Conservation (phyloP, 2,888 invertebrate genomes). For the Amphipyra tragopoginis region DNA sequence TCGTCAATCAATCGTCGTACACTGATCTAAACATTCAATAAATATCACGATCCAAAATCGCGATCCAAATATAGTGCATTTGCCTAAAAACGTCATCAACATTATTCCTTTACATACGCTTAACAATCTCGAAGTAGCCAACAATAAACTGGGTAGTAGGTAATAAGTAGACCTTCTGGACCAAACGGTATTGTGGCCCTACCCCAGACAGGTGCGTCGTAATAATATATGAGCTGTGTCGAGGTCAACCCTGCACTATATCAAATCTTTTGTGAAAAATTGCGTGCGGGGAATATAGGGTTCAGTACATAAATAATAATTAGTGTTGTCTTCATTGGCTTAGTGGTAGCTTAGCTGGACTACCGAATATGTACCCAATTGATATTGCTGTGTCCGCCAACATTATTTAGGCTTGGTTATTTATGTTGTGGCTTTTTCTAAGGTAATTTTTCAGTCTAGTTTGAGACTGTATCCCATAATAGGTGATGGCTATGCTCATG, state of each 20-base stretch:
- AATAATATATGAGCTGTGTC: slow-evolving; percentile 50
- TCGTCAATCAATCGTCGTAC: too few species aligned
- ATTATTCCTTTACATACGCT: too few species aligned
- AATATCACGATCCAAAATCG: too few species aligned
- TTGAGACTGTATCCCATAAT: too few species aligned
- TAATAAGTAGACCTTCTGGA: slow-evolving; percentile 29
- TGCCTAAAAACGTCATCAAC: too few species aligned
- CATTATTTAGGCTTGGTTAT: not conserved
- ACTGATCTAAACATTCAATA: too few species aligned
- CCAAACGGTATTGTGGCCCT: not conserved
- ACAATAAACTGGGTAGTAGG: too few species aligned
- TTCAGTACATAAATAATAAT: slow-evolving; percentile 54
- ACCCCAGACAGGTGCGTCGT: slow-evolving; percentile 50
- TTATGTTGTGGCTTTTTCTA: not conserved
- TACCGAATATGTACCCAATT: slow-evolving; percentile 7
- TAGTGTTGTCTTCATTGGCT: slow-evolving; percentile 30
- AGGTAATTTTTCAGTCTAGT: too few species aligned
- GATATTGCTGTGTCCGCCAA: slow-evolving; percentile 1
- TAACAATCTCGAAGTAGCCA: too few species aligned
- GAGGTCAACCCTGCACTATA: slow-evolving; percentile 53
- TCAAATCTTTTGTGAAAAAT: slow-evolving; percentile 55
- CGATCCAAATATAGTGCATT: too few species aligned
- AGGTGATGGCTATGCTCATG: too few species aligned
- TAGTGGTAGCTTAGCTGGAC: slow-evolving; percentile 22
- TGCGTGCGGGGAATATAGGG: slow-evolving; percentile 35